Evolutionary conservation across 2,888 invertebrate species (phyloP), one percentile per base, ranked within the genome.

Genomic region (Orthosia incerta): DNA sequence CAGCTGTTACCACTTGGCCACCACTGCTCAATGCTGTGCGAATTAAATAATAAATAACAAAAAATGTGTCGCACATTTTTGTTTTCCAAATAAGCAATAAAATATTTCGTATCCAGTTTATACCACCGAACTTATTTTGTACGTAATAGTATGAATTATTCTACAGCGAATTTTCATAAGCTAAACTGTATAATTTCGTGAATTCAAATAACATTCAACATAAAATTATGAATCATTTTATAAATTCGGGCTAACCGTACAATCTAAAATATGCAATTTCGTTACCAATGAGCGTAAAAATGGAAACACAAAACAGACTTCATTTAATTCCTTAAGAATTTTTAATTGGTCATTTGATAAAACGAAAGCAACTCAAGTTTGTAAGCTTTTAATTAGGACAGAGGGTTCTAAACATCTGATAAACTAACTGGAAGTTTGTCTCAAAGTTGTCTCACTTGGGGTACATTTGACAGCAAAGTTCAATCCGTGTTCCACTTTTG

Each of bases 381-480:
- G 71, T 83, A 79, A 81, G 82, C 71, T 82, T 85, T 86, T 84
- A 86, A 87, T 87, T 87, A 86, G 78, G 63, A 78, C 79, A 75
- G 74, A 73, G 70, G 71, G 67, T 75, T 50, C 79, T 79, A 79
- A 84, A 77, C 80, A 82, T 87, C 86, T 76, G 76, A 86, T 84
- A 75, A 86, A 82, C 79, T 84, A 79, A 86, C 76, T 82, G 55
- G 20, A 79, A 87, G 78, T 86, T 86, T 78, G 79, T 84, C 78
- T 56, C 68, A 39, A 75, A 87, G 82, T 86, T 86, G 71, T 15
- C 67, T 50, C 66, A 79, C 78, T 86, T 74, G 65, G 86, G 79
- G 81, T 78, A 82, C 71, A 85, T 83, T 87, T 76, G 77, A 86
- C 75, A 83, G 79, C 65, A 71, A 86, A 87, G 86, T 87, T 87